Evolutionary conservation across 2,888 invertebrate species (phyloP).

Genomic region (Oligia fasciuncula): DNA sequence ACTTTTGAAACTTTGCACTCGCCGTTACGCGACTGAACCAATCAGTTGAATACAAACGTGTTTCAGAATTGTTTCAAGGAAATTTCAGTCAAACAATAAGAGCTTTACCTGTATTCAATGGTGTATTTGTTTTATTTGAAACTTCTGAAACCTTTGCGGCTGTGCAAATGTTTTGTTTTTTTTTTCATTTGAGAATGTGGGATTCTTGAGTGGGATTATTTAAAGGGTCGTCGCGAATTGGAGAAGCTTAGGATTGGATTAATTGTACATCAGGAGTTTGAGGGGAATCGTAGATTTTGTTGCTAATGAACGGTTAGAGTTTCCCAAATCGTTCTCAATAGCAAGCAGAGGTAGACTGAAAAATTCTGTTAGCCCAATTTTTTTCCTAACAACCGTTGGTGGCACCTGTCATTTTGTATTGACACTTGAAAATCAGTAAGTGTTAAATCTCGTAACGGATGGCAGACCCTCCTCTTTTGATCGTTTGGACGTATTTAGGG

Average conservation of each 20-base stretch:
- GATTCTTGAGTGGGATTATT: slow-evolving; percentile 13
- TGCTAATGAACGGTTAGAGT: neutral
- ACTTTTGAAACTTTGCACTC: slow-evolving; percentile 43
- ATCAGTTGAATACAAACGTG: slow-evolving; percentile 44
- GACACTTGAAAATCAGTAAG: neutral
- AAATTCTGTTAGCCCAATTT: neutral
- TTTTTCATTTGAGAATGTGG: slow-evolving; percentile 8
- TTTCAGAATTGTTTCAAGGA: slow-evolving; percentile 56
- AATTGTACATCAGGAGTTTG: slow-evolving; percentile 6
- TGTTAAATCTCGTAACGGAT: neutral
- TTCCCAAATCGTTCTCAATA: neutral
- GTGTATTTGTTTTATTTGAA: slow-evolving; percentile 51
- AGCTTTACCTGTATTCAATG: slow-evolving; percentile 43
- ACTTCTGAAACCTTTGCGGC: slow-evolving; percentile 31
- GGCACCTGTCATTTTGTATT: slow-evolving; percentile 29
- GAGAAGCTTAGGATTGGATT: neutral
- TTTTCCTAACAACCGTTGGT: neutral
- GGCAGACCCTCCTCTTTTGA: slow-evolving; percentile 7
- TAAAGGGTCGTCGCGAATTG: neutral
- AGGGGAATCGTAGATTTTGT: no score
- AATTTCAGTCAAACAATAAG: slow-evolving; percentile 45
- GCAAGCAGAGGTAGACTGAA: neutral
- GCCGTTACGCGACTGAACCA: slow-evolving; percentile 38
- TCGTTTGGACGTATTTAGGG: slow-evolving; percentile 3
- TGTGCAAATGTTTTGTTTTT: slow-evolving; percentile 44